These are phyloP conservation scores for Osmerus mordax DNA, from an alignment of 2,113 vertebrate genomes.

Conservation along the genomic window DNA sequence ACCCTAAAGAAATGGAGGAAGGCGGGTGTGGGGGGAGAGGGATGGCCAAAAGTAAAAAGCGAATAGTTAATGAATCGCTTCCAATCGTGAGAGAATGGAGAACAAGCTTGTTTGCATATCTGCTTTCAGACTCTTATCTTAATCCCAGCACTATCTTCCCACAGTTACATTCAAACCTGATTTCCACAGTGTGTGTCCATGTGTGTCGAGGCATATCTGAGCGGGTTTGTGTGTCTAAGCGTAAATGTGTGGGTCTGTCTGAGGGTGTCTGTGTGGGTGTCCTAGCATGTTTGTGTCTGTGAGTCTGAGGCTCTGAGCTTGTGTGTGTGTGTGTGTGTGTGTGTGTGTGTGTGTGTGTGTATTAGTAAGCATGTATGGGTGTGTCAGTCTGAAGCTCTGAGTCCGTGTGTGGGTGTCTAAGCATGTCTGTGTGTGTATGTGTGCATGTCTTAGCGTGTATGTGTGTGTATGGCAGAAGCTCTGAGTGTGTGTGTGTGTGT, in stretches of 20 bases:
- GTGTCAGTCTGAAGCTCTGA: neutral
- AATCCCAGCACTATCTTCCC: slow-evolving; percentile 30
- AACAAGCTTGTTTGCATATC: slow-evolving; percentile 24
- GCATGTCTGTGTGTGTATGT: neutral
- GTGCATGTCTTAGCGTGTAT: neutral
- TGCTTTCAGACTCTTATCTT: slow-evolving; percentile 30
- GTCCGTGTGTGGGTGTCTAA: neutral
- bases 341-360: neutral
- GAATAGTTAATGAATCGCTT: slow-evolving; percentile 17
- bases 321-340: too few relatives aligned
- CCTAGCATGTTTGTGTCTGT: neutral
- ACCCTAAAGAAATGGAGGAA: too few relatives aligned
- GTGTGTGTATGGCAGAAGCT: neutral
- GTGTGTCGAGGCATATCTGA: neutral
- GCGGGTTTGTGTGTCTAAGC: neutral
- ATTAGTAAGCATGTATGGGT: neutral
- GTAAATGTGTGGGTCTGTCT: neutral
- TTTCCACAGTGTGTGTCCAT: neutral
- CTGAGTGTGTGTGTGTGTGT: neutral
- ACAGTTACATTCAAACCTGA: slow-evolving; percentile 23
- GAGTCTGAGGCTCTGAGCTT: neutral
- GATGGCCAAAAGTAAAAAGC: neutral
- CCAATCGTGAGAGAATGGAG: slow-evolving; percentile 9
- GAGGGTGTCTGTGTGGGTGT: neutral
- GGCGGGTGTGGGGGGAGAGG: neutral